phyloP scores from a whole-genome alignment of 1,140 invertebrate species.

The Caerostris darwini region DNA sequence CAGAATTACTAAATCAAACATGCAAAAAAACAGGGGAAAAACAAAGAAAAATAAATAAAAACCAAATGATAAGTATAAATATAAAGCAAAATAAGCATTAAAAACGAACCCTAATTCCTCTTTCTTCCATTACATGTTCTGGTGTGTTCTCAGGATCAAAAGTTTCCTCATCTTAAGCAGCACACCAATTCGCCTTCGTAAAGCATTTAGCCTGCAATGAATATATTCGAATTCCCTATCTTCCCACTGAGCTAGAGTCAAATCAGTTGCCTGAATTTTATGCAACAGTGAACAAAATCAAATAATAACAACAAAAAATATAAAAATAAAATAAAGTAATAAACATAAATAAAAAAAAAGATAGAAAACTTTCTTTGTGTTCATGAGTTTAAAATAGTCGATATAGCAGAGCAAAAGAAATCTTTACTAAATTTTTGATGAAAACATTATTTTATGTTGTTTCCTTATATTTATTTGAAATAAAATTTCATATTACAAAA shows the following conservation, averaged over 20 bases:
- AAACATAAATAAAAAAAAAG: not conserved
- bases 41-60: no score
- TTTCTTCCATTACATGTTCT: slow-evolving; percentile 66
- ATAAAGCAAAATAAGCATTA: no score
- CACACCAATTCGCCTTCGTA: slow-evolving; percentile 56
- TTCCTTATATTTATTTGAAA: no score
- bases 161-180: slow-evolving; percentile 53
- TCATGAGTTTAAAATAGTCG: no score
- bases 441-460: no score
- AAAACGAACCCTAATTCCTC: slow-evolving; percentile 72
- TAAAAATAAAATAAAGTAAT: not conserved
- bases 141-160: slow-evolving; percentile 66
- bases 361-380: no score
- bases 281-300: slow-evolving; percentile 68
- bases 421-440: no score
- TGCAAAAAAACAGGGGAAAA: no score
- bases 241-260: slow-evolving; percentile 68
- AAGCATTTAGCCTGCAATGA: slow-evolving; percentile 55
- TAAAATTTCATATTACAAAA: no score
- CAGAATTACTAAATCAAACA: no score
- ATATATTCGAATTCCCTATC: slow-evolving; percentile 76
- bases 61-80: no score
- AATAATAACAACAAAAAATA: not conserved
- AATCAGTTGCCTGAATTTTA: slow-evolving; percentile 74
- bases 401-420: no score